These are phyloP conservation scores for Paracyclopina nana DNA, from an alignment of 1,140 invertebrate species.

Conservation along the genomic window DNA sequence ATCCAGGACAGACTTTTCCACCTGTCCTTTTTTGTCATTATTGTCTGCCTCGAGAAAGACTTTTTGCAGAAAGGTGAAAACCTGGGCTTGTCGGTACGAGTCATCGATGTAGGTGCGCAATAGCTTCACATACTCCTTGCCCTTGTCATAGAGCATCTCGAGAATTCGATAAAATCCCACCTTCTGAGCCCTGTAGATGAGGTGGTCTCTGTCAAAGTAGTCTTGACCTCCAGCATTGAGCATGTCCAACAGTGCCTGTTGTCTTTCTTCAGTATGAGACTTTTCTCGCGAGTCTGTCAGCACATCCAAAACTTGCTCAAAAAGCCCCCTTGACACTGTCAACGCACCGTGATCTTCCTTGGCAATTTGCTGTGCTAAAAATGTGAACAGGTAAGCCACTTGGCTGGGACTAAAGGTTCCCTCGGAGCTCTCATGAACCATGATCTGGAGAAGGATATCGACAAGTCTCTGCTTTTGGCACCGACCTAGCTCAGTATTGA, in stretches of 20 bases:
- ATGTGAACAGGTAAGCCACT: constrained; percentile 47
- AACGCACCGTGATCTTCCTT: constrained; percentile 30
- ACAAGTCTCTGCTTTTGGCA: constrained; percentile 40
- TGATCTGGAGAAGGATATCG: constrained; percentile 15
- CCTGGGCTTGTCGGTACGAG: constrained; percentile 28
- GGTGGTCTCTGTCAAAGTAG: constrained; percentile 35
- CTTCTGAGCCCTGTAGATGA: constrained; percentile 37
- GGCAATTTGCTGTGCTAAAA: constrained; percentile 44
- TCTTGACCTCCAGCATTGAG: constrained; percentile 42
- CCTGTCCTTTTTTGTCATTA: constrained; percentile 18
- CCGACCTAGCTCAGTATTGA: constrained; percentile 44
- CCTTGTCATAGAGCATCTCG: constrained; percentile 37
- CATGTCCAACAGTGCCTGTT: constrained; percentile 58
- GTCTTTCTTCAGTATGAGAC: constrained; percentile 43
- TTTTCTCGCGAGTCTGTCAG: constrained; percentile 30
- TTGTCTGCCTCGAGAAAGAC: constrained; percentile 21
- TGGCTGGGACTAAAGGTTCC: constrained; percentile 30
- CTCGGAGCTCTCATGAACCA: constrained; percentile 20
- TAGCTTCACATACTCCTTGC: constrained; percentile 34
- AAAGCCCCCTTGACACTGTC: constrained; percentile 31
- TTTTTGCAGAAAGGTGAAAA: constrained; percentile 26
- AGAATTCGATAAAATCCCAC: constrained; percentile 44
- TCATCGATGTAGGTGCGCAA: constrained; percentile 38
- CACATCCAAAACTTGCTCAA: constrained; percentile 34
- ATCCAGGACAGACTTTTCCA: constrained; percentile 23